Evolutionary conservation across 2,888 invertebrate genomes (phyloP), one percentile per base, ranked within the genome.

Genomic region (Ptychoptera albimana): DNA sequence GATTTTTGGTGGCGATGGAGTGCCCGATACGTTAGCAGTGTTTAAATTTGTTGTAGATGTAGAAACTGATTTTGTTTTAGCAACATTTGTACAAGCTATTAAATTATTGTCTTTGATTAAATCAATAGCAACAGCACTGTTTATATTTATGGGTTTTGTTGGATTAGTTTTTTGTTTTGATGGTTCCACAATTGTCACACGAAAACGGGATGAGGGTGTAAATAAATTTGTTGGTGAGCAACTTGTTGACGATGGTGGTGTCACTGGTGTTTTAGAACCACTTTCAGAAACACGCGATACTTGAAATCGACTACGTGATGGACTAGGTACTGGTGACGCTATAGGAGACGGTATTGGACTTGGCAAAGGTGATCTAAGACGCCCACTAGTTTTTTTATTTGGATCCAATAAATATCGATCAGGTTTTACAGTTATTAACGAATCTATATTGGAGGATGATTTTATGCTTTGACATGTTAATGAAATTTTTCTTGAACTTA

Each of bases 311-410:
- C 60, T 64, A 43, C 54, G 47, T 45, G 67, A 67, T 14, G 71
- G 70, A 53, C 68, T 64, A 42, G 78, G 78, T 50, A 77, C 69
- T 29, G 82, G 81, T 55, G 77, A 78, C 52, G 78, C 75, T 50
- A 79, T 75, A 43, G 79, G 77, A 40, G 76, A 71, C 23, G 75
- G 68, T 49, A 75, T 74, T 54, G 74, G 75, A 61, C 75, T 61
- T 57, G 76, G 79, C 57, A 75, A 57, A 58, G 77, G 82, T 32
- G 79, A 79, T 46, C 79, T 73, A 47, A 80, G 68, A n/a, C 79
- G 69, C 58, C 60, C 66, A 43, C 68, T 67, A 29, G 60, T 13
- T 36, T 47, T 47, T 15, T 45, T 59, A 46, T 57, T 57, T 47
- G 64, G 63, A 52, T 61, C 49, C 15, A 51, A 43, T 35, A 48